Percentiles rank a stretch among this genome's conserved stretches.
These are phyloP conservation scores for Pyrocoelia pectoralis DNA, from an alignment of 2,888 invertebrate species.

Conservation along the genomic window DNA sequence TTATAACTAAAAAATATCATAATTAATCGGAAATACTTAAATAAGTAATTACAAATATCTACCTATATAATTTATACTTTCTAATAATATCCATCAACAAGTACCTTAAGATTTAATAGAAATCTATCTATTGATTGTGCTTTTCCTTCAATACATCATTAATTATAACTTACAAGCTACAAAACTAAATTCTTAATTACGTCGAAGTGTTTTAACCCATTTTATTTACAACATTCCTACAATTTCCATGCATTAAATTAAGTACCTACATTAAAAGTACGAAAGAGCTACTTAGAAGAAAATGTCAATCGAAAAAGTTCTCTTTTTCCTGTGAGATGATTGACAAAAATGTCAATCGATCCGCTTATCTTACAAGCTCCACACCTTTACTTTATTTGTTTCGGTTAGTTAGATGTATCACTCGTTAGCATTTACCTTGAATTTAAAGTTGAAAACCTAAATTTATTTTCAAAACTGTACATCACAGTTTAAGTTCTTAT, in stretches of 20 bases:
- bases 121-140: not conserved
- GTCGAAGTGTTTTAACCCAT: not conserved
- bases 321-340: too few species aligned
- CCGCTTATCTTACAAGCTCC: too few species aligned
- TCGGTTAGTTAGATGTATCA: too few species aligned
- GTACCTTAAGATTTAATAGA: not conserved
- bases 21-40: not conserved
- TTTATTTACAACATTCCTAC: not conserved
- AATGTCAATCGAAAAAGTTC: too few species aligned
- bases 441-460: too few species aligned
- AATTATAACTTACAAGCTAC: not conserved
- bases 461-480: too few species aligned
- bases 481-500: too few species aligned
- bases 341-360: too few species aligned
- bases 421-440: too few species aligned
- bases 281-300: too few species aligned
- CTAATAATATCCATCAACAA: not conserved
- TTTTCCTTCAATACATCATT: not conserved
- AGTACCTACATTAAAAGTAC: not conserved
- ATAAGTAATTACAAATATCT: not conserved
- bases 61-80: not conserved
- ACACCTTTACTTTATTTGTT: too few species aligned
- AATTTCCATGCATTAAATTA: not conserved
- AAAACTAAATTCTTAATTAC: not conserved
- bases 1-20: too few species aligned